These are phyloP conservation scores for Acrocyrtus sp. DNA, from an alignment of 2,888 invertebrate genomes.

Conservation along the genomic window DNA sequence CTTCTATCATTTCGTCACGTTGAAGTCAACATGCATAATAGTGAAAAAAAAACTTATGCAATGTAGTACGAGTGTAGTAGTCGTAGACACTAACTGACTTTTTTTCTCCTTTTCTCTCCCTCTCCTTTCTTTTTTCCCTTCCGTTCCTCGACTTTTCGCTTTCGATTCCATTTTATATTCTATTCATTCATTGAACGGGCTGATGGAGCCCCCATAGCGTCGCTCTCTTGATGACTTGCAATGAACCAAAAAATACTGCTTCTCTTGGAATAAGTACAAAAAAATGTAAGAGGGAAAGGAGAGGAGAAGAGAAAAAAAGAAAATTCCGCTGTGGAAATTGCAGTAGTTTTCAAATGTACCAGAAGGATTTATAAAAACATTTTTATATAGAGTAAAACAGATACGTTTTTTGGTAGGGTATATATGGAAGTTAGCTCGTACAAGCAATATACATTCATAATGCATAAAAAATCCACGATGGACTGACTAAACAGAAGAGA, in stretches of 20 bases:
- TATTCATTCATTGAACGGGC: slow-evolving; percentile 53
- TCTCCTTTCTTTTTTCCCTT: no score
- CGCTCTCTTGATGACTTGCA: slow-evolving; percentile 54
- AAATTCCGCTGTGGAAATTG: slow-evolving; percentile 33
- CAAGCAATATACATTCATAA: slow-evolving; percentile 29
- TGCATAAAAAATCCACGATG: slow-evolving; percentile 8
- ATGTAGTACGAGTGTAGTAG: no score
- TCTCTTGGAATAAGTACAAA: slow-evolving; percentile 24
- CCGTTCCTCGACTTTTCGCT: slow-evolving; percentile 47
- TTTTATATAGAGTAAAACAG: not conserved
- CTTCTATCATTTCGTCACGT: slow-evolving; percentile 3
- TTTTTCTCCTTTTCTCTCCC: slow-evolving; percentile 1
- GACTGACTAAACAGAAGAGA: slow-evolving; percentile 5
- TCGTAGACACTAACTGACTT: slow-evolving; percentile 31
- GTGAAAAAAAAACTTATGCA: no score
- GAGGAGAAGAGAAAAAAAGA: slow-evolving; percentile 5
- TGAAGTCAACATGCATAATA: not conserved
- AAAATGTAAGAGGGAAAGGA: slow-evolving; percentile 28
- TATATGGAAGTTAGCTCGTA: no score
- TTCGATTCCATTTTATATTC: slow-evolving; percentile 53
- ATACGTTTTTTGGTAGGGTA: no score
- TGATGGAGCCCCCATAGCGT: slow-evolving; percentile 51
- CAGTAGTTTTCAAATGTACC: slow-evolving; percentile 38
- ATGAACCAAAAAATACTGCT: slow-evolving; percentile 52
- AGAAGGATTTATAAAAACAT: slow-evolving; percentile 42